A percentile compares a stretch with the other conserved stretches of the same genome.
phyloP scores from a whole-genome alignment of 2,113 vertebrate genomes.

The Empidonax alnorum region DNA sequence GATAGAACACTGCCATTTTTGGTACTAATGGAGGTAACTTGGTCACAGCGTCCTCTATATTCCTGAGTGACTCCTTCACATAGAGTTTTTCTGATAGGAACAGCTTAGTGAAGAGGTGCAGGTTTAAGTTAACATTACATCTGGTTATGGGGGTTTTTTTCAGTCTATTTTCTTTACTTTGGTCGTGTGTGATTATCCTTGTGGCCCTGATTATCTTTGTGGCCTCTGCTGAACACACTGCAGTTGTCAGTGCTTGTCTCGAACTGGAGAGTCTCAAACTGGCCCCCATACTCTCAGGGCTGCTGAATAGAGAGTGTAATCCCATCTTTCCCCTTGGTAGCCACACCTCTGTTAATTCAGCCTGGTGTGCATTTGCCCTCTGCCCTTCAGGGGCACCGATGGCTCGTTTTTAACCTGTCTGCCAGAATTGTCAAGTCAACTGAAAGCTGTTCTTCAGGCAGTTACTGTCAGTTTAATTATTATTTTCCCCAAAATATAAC shows the following conservation, averaged over 20 bases:
- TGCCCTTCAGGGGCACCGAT: background rate
- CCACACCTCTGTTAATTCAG: background rate
- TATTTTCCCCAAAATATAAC: background rate
- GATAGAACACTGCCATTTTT: background rate
- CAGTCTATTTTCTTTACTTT: background rate
- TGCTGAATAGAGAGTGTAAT: background rate
- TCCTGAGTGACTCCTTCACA: background rate
- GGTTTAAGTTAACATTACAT: background rate
- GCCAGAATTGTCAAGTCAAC: background rate
- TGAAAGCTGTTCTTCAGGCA: background rate
- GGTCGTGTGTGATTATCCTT: background rate
- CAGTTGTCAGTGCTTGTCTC: background rate
- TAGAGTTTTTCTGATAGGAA: background rate
- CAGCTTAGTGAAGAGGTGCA: background rate
- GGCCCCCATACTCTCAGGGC: accelerated
- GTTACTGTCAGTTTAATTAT: background rate
- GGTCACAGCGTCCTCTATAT: too few species aligned
- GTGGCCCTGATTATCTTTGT: background rate
- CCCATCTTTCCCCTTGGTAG: background rate
- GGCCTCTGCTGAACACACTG: background rate
- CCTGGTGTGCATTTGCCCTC: background rate
- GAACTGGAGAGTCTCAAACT: background rate
- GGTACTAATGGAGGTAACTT: background rate
- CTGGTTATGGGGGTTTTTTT: background rate
- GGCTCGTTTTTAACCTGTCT: background rate